Evolutionary conservation across 1,140 invertebrate genomes (phyloP), one percentile per base, ranked within the genome.

Genomic region (Acromyrmex heyeri): DNA sequence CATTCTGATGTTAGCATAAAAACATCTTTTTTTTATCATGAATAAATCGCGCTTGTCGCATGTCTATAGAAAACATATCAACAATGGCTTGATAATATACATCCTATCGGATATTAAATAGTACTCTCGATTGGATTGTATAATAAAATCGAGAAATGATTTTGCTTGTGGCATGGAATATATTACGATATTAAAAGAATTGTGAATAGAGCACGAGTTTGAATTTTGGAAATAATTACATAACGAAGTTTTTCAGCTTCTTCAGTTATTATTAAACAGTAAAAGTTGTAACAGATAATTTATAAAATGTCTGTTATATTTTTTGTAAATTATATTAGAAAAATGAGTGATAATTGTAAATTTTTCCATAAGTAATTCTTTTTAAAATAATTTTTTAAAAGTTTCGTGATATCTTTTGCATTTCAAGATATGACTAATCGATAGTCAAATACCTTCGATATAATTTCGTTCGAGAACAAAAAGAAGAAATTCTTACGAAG

Each of bases 1-100:
- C 44, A 59, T 79, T 82, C 53, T 81, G 14, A 34, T 72, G 57
- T 65, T 27, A 69, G 7, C 18, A 78, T 62, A 67, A 64, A 55
- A 59, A 61, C 24, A 57, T 21, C 21, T 78, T 69, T 64, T 57
- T 59, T 86, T 78, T 55, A 70, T 69, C 10, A 14, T 55, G 8
- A 69, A 67, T 53, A 48, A 81, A 72, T 81, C 30, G 14, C 16
- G 12, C 38, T 48, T 77, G 18, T 76, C 48, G 14, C 21, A 48
- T 69, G 21, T 44, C 65, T 1, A 5, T 57, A 18, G 10, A 81
- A 72, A 72, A 81, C 64, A 24, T 6, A 72, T 81, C 6, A 34
- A 21, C 27, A 81, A 81, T 70, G 50, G 24, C 18, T 57, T 27
- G 27, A 70, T 72, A 70, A 8, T 50, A 34, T 50, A 10, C 10